Evolutionary conservation across 2,888 invertebrate species (phyloP), one percentile per base, ranked within the genome.

Genomic region (Erebia palarica): DNA sequence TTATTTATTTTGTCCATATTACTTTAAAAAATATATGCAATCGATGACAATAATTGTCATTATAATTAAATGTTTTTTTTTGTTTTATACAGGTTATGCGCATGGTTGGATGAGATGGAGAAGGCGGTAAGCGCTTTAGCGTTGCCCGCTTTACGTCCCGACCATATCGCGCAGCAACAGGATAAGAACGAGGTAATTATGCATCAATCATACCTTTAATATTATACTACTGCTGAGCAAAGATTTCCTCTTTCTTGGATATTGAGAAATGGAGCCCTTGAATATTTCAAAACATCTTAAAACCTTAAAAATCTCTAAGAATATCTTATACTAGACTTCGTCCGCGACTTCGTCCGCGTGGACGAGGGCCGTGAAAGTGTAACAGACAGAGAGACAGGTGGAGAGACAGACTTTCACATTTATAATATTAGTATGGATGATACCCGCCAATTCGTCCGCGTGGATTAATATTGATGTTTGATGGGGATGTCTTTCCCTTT

Each of bases 61-160:
- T 36, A 36, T 36, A 36, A 36, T 47, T 11, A 21, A 2, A 63
- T 13, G 14, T 10, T 49, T 57, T 49, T 66, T 68, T 66, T 18
- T 47, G 13, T 27, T 3, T 42, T 9, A 21, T 13, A 13, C 78
- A 94, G 94, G 18, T 92, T 99, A 55, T 95, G 96, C 9, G 95
- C 96, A 58, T 99, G 99, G 99, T 93, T 99, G 82, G 97, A 96
- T 76, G 98, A 97, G 81, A 97, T 98, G 94, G 99, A 99, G 90
- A 96, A 96, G 76, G 98, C 98, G 89, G 95, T 99, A 61, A 95
- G 97, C 51, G 96, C 97, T 94, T 89, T 98, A 66, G 97, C 98
- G 51, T 97, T 98, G 95, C 98, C 99, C 14, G 97, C 98, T 0
- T 92, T 98, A 59, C 94, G 98, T 71, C 97, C 98, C 3, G 98